Conservation (phyloP, 1,140 invertebrate species). For the Drosophila funebris region DNA sequence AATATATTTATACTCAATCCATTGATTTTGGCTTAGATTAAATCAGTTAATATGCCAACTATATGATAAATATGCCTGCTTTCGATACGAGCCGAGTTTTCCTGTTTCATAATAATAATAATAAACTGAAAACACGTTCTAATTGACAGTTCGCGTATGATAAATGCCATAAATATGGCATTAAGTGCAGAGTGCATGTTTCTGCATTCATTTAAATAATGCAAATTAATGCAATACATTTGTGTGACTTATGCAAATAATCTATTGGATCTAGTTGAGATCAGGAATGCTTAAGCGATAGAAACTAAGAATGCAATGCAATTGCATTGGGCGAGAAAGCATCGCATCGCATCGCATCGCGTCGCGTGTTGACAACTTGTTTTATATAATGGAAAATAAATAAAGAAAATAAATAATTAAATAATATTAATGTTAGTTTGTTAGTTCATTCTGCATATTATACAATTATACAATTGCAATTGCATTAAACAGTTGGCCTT, state of each 20-base stretch:
- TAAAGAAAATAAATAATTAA: not conserved
- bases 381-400: not conserved
- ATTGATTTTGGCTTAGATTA: not conserved
- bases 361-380: slow-evolving; percentile 14
- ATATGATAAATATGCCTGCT: not conserved
- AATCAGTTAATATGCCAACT: not conserved
- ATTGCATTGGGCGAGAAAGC: too few relatives aligned
- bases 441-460: not conserved
- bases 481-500: not conserved
- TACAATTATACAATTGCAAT: not conserved
- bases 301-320: too few relatives aligned
- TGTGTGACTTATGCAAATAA: slow-evolving; percentile 6
- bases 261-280: not conserved
- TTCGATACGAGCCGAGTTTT: not conserved
- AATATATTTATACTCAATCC: not conserved
- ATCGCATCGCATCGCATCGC: slow-evolving; percentile 4
- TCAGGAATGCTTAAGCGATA: not conserved
- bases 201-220: slow-evolving; percentile 6
- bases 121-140: not conserved
- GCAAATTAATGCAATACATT: not conserved
- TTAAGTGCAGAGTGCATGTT: not conserved
- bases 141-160: too few relatives aligned
- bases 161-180: slow-evolving; percentile 3
- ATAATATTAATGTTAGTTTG: slow-evolving; percentile 1
- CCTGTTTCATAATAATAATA: not conserved